Base-by-base conservation (phyloP, 2,797 vertebrate species). In the Discoglossus pictus region DNA sequence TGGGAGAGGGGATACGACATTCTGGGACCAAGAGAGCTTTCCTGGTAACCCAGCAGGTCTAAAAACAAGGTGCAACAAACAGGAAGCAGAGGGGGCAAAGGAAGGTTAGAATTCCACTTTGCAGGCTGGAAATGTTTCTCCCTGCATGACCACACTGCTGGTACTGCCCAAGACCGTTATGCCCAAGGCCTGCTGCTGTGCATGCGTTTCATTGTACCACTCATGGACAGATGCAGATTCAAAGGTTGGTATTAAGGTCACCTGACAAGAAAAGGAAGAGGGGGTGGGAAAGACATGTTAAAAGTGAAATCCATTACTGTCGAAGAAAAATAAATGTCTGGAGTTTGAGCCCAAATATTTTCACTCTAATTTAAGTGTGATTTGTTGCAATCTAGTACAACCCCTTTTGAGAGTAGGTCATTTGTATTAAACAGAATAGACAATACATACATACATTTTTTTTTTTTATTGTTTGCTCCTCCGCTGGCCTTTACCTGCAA, bases 141-240 rank as follows among this genome's bases (percentile, higher is more conserved):
- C 96, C 85, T 98, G 95, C 94, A 98, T 98, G 78, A 92, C 93
- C 23, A 98, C 96, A 0, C 94, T 96, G 84, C 94, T 98, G 89
- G 93, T 95, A 77, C 92, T 95, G 68, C 94, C 96, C 78, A 98
- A 82, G 40, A 98, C 96, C 0, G 91, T 95, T 79, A 98, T 75
- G 0, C 82, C 84, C 76, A 98, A 78, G 17, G 88, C 89, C 72
- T 74, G 84, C 86, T 95, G 94, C 46, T 75, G 76, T 0, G 88
- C 83, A 0, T 92, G 92, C 0, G 92, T 95, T 81, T 96, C 93
- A 75, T 93, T 89, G 71, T 96, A 97, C 95, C 95, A 97, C 67
- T 90, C 87, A 0, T 94, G 94, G 93, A 98, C 96, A 2, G 79
- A 83, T 76, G 82, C 61, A 0, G 95, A 98, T 68, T 98, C 96